Base-by-base conservation (phyloP, 2,797 vertebrate genomes). In the Paratrypauchen microcephalus region DNA sequence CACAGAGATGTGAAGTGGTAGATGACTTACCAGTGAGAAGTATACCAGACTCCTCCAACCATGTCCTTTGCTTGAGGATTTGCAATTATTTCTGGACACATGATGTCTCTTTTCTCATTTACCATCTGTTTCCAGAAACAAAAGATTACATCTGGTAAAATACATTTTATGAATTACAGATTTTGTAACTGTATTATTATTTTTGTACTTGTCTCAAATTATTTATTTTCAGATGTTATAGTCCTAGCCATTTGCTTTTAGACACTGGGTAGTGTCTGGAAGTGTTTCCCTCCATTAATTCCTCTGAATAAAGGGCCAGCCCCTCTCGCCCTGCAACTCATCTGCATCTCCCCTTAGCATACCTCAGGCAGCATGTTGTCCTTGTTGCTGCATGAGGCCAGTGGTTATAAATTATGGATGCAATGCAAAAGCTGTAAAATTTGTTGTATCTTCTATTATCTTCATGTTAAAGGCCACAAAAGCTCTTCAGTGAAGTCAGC, bases 381-480 rank as follows among this genome's bases (percentile, higher is more conserved):
- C 97, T 98, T 99, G 96, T 98, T 98, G 94, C 84, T 83, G 85
- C 80, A 75, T 66, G 72, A 63, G 81, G 83, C 77, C 87, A 80
- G 79, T 62, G 81, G 87, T 91, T 95, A 98, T 99, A 98, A 99
- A 99, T 99, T 98, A 99, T 97, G 95, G 95, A 98, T 98, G 97
- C 96, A 97, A 96, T 83, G 91, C 91, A 95, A 95, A 97, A 97
- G 97, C 97, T 98, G 96, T 99, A 99, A 99, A 99, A 99, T 98
- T 95, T 99, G 97, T 98, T 99, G 97, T 98, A 97, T 97, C 96
- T 99, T 98, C 97, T 98, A 99, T 99, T 99, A 99, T 99, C 97
- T 98, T 96, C 96, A 98, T 99, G 97, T 99, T 99, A 99, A 99
- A 99, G 97, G 97, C 97, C 97, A 99, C 97, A 97, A 99, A 99